Evolutionary conservation across 2,888 invertebrate species (phyloP), one percentile per base, ranked within the genome.

Genomic region (Erpobdella octoculata): DNA sequence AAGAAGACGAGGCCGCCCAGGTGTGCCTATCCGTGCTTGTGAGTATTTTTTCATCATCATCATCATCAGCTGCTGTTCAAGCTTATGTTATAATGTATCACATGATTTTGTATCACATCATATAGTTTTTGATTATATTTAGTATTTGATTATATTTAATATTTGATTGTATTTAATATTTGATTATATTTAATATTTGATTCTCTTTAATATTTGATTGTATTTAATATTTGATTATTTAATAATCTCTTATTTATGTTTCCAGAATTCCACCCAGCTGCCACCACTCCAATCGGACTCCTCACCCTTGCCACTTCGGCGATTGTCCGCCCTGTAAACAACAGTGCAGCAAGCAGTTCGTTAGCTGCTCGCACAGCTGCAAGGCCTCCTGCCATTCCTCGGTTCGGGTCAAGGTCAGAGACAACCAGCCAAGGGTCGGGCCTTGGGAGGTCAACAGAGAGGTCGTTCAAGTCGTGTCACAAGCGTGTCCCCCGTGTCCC

Each of bases 211-310:
- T n/a, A n/a, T n/a, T n/a, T n/a, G n/a, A n/a, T n/a, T n/a, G n/a
- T n/a, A n/a, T n/a, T n/a, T n/a, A n/a, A n/a, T n/a, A n/a, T 12
- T 65, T 33, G 12, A 12, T 31, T 18, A 65, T 58, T 38, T 48
- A 48, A 8, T 9, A 58, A 15, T 36, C n/a, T n/a, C n/a, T n/a
- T n/a, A n/a, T n/a, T n/a, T 38, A 33, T 46, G 9, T 75, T 78
- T 71, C n/a, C 75, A 85, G 89, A 78, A 86, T 88, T 64, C 89
- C 90, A 41, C 88, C 92, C 3, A 89, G 90, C 80, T 95, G 95
- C 83, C 91, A 93, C 77, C 95, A 95, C 81, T 80, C 85, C 4
- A 85, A 86, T 74, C 87, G 89, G 73, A 88, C 89, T 90, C 81
- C 83, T 86, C 59, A 86, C 85, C 73, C 81, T 28, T 86, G 86